phyloP scores from a whole-genome alignment of 2,888 invertebrate genomes.

The Congeria kusceri region DNA sequence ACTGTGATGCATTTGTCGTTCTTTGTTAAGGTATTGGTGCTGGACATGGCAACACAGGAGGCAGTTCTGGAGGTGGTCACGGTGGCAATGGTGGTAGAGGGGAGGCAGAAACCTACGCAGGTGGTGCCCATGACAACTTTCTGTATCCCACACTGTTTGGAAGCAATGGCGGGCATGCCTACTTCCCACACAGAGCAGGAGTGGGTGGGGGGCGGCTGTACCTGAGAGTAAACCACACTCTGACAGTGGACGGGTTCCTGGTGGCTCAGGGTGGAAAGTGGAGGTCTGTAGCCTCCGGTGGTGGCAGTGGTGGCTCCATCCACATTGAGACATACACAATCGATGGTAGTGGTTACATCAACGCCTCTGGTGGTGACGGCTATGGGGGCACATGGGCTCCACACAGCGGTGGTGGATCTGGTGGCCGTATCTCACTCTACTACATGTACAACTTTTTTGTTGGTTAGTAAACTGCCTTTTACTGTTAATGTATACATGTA shows the following conservation, averaged over 20 bases:
- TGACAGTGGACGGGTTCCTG: constrained; percentile 72
- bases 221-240: constrained; percentile 65
- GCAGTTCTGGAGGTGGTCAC: constrained; percentile 77
- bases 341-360: constrained; percentile 74
- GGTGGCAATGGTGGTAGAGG: constrained; percentile 77
- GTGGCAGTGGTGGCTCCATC: constrained; percentile 76
- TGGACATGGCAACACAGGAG: constrained; percentile 57
- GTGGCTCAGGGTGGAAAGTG: constrained; percentile 66
- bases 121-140: constrained; percentile 71
- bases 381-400: constrained; percentile 54
- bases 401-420: constrained; percentile 75
- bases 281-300: constrained; percentile 71
- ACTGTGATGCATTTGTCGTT: not conserved
- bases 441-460: constrained; percentile 74
- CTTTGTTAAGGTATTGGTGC: constrained; percentile 54
- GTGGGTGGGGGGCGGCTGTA: constrained; percentile 70
- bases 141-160: constrained; percentile 72
- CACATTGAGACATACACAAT: constrained; percentile 69
- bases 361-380: constrained; percentile 72
- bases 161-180: constrained; percentile 73
- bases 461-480: too few relatives aligned
- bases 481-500: too few relatives aligned
- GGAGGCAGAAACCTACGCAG: constrained; percentile 58
- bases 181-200: constrained; percentile 74
- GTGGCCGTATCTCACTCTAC: constrained; percentile 75